Evolutionary conservation across 92 coral and sea anemone genomes (phyloP), one percentile per base, ranked within the genome.

Genomic region (Desmophyllum pertusum): DNA sequence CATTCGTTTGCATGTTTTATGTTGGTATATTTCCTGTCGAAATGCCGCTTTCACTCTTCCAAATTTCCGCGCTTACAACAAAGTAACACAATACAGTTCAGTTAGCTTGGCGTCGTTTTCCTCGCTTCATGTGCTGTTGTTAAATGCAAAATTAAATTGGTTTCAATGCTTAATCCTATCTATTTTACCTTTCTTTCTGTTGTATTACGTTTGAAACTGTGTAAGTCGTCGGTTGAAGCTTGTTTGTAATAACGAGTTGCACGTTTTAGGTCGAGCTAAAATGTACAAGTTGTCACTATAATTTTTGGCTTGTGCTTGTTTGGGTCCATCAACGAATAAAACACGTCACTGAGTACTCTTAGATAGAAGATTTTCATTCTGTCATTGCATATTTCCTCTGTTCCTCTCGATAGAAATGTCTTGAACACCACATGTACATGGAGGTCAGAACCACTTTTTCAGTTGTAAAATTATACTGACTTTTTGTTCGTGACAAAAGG

Each of bases 41-140:
- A 38, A 17, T 52, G 40, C 42, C 29, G 5, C 17, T 62, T n/a
- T 63, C 40, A 33, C 43, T 36, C 81, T 70, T 71, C 31, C 65
- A 63, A 75, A 61, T 63, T 83, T 83, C 43, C 81, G 81, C 87
- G 87, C 81, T 73, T 48, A 31, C 62, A 39, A 41, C 74, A 62
- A 74, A 86, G 93, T 89, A 89, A 85, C 93, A 89, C 93, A 85
- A 85, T 89, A 89, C 93, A 43, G 64, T 39, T 67, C 35, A 35
- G 73, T 67, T 51, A 77, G 81, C 71, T 74, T 70, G 74, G 89
- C 87, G 92, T 81, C 92, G 89, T 78, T 86, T 73, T 82, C 79
- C 63, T 83, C 81, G 87, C 81, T 62, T 83, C 67, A 38, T 64
- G 76, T 59, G 71, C 64, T 36, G 10, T 38, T 53, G 70, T 36